Evolutionary conservation across 1,140 invertebrate genomes (phyloP).

Genomic region (Chymomyza costata): DNA sequence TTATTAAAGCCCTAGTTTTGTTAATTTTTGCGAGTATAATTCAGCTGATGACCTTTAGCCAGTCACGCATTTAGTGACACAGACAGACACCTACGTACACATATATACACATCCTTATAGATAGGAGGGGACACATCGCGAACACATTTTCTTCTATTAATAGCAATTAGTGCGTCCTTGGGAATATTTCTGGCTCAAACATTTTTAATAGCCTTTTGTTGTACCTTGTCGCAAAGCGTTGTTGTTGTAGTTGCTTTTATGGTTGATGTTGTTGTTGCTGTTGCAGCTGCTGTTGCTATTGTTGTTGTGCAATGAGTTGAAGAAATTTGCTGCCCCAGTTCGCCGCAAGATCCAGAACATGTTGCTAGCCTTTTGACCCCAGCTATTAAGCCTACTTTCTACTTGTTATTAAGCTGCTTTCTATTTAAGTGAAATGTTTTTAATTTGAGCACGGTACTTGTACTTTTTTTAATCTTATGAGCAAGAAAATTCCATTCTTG

Average conservation of each 20-base stretch:
- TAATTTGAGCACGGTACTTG: neutral
- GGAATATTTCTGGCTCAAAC: neutral
- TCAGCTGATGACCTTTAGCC: conserved; percentile 41
- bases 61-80: too few relatives aligned
- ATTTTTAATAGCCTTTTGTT: neutral
- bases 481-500: too few relatives aligned
- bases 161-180: conserved; percentile 11
- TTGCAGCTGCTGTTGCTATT: conserved; percentile 19
- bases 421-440: neutral
- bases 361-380: conserved; percentile 8
- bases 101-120: too few relatives aligned
- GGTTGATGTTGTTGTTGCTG: conserved; percentile 30
- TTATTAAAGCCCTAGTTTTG: conserved; percentile 36
- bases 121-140: too few relatives aligned
- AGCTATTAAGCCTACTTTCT: too few relatives aligned
- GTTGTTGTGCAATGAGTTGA: conserved; percentile 47
- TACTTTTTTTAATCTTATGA: conserved; percentile 48
- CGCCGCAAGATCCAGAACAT: conserved; percentile 48
- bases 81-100: too few relatives aligned
- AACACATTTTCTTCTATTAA: conserved; percentile 35
- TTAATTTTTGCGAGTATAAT: conserved; percentile 43
- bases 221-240: neutral
- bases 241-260: conserved; percentile 8
- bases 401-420: neutral
- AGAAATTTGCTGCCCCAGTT: conserved; percentile 44